Evolutionary conservation across 2,797 vertebrate species (phyloP).

Genomic region (Sciurus carolinensis): DNA sequence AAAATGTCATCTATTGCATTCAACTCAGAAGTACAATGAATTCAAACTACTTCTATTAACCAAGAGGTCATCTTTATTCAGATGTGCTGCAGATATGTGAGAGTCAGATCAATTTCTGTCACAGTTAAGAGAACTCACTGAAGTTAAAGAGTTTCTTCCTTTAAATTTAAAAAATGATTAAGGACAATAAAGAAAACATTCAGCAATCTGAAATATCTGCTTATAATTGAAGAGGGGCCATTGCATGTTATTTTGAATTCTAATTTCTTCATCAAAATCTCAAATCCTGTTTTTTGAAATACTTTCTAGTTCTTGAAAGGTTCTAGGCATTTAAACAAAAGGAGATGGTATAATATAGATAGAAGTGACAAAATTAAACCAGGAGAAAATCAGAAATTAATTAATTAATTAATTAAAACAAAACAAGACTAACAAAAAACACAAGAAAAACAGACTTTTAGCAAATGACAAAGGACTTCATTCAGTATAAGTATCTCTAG

Average conservation of each 20-base stretch:
- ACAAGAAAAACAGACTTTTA: neutral
- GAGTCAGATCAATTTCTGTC: slow-evolving; percentile 45
- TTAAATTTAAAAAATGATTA: neutral
- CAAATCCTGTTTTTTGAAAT: neutral
- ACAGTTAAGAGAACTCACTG: neutral
- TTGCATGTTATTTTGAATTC: neutral
- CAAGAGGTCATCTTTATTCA: slow-evolving; percentile 51
- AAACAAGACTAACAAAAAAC: neutral
- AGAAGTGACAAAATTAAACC: neutral
- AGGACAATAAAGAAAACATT: neutral
- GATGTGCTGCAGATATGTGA: neutral
- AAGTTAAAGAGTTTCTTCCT: neutral
- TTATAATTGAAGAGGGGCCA: neutral
- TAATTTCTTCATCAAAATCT: neutral
- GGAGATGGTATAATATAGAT: neutral
- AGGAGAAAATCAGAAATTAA: neutral
- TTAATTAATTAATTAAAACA: neutral
- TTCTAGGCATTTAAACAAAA: neutral
- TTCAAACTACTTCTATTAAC: slow-evolving; percentile 60
- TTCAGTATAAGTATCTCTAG: neutral
- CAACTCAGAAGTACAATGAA: slow-evolving; percentile 48
- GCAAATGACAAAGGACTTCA: neutral
- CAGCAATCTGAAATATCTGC: slow-evolving; percentile 3
- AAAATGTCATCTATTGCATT: neutral
- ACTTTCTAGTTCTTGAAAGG: neutral